Base-by-base conservation (phyloP, 2,797 vertebrate species). In the Pipistrellus pygmaeus region DNA sequence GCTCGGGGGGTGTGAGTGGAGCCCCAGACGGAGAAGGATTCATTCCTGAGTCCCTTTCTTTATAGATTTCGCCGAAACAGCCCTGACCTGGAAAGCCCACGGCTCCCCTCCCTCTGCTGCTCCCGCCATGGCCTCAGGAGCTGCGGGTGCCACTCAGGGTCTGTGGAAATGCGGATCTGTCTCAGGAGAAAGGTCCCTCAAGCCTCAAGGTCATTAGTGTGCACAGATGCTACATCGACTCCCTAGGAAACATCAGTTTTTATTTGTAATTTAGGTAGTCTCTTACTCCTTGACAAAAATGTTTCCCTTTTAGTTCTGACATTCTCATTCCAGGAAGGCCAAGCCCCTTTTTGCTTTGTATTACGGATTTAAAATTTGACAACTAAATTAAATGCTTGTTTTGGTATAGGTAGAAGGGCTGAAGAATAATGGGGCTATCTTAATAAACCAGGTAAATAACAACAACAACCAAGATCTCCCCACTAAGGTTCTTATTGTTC, bases 321-420 rank as follows among this genome's bases (percentile, higher is more conserved):
- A 83, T 64, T 90, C 57, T 35, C 85, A 76, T 91, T 62, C 64
- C 46, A 89, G 53, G 77, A 93, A 86, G 18, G 68, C 55, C 30
- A 92, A 55, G 9, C 9, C 35, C 4, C 18, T 77, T n/a, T 55
- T 71, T 41, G 17, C 38, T 89, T 85, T 72, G 55, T 72, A 85
- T 89, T 85, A 96, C 97, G 41, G 90, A 94, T 95, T 97, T 97
- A 94, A 95, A 88, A 90, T 97, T 97, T 97, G 95, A 96, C 97
- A 96, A 97, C 88, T 96, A 96, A 96, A 97, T 93, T 96, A 97
- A 97, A 93, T 76, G 84, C 89, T 98, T 95, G 94, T 97, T 98
- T 97, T 80, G 30, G 25, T 87, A 81, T 27, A 2, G 75, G 35
- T 44, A 90, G 41, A 38, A 15, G 38, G 35, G 41, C 72, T 92